A percentile compares a stretch with the other conserved stretches of the same genome.
Evolutionary conservation across 2,113 vertebrate genomes (phyloP).

Genomic region (Nanorana parkeri): DNA sequence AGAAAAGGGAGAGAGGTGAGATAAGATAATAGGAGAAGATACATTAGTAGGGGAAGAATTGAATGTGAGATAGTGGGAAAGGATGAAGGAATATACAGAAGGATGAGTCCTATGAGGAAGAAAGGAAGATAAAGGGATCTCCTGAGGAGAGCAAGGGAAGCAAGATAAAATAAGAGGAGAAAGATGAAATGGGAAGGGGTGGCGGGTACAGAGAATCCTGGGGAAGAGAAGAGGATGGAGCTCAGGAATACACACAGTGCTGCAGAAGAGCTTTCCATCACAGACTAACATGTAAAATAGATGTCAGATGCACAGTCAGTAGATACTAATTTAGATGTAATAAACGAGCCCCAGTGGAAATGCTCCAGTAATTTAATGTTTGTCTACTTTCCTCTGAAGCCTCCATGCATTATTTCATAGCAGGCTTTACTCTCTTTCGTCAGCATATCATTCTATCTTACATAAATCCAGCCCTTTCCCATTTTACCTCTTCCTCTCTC

Average conservation of each 20-base stretch:
- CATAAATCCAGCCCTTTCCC: slow-evolving; percentile 14
- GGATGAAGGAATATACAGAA: slow-evolving; percentile 48
- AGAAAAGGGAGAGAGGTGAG: neutral
- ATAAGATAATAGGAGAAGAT: slow-evolving; percentile 40
- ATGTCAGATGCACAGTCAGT: slow-evolving; percentile 22
- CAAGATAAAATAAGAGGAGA: neutral
- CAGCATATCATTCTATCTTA: neutral
- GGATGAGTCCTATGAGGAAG: slow-evolving; percentile 23
- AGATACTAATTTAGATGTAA: slow-evolving; percentile 46
- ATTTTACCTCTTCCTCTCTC: slow-evolving; percentile 33
- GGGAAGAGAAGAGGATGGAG: slow-evolving; percentile 22
- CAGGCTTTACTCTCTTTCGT: slow-evolving; percentile 20
- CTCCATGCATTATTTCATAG: slow-evolving; percentile 22
- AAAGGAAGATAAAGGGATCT: slow-evolving; percentile 49
- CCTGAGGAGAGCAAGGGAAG: slow-evolving; percentile 29
- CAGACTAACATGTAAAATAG: slow-evolving; percentile 24
- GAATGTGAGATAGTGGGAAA: slow-evolving; percentile 46
- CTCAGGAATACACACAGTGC: neutral
- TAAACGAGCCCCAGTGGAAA: slow-evolving; percentile 38
- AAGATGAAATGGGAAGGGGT: slow-evolving; percentile 15
- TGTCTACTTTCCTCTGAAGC: slow-evolving; percentile 27
- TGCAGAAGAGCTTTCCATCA: slow-evolving; percentile 26
- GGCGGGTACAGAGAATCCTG: neutral
- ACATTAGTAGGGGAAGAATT: slow-evolving; percentile 36
- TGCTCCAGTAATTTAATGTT: slow-evolving; percentile 38